Conservation (phyloP, 2,888 invertebrate genomes). For the Rhodophaea formosa region DNA sequence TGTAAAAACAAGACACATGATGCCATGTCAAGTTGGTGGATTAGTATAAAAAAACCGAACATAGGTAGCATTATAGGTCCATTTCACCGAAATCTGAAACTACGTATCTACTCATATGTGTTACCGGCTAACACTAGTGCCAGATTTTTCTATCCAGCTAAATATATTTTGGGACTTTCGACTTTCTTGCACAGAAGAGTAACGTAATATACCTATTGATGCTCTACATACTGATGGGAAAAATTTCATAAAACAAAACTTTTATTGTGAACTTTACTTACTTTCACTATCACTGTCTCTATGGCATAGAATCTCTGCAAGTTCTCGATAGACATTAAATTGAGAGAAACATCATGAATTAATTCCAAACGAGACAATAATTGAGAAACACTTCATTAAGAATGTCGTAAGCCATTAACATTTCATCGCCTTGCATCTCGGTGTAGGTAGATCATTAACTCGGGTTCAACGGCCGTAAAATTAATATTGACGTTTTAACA, state of each 20-base stretch:
- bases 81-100: no score
- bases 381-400: not conserved
- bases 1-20: no score
- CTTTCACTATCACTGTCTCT: not conserved
- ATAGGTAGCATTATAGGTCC: no score
- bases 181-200: no score
- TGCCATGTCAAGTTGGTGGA: no score
- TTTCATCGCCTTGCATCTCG: conserved; percentile 12
- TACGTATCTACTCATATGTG: no score
- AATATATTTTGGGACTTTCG: no score
- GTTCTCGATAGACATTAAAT: not conserved
- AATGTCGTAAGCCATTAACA: conserved; percentile 5
- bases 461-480: conserved; percentile 14
- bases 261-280: not conserved
- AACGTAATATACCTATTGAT: no score
- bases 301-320: not conserved
- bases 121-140: no score
- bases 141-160: no score
- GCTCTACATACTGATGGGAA: no score
- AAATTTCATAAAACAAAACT: not conserved
- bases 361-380: not conserved
- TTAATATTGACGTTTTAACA: conserved; percentile 38
- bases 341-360: not conserved
- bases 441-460: conserved; percentile 13
- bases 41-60: no score